Evolutionary conservation across 1,140 invertebrate genomes (phyloP), one percentile per base, ranked within the genome.

Genomic region (Capitella teleta): DNA sequence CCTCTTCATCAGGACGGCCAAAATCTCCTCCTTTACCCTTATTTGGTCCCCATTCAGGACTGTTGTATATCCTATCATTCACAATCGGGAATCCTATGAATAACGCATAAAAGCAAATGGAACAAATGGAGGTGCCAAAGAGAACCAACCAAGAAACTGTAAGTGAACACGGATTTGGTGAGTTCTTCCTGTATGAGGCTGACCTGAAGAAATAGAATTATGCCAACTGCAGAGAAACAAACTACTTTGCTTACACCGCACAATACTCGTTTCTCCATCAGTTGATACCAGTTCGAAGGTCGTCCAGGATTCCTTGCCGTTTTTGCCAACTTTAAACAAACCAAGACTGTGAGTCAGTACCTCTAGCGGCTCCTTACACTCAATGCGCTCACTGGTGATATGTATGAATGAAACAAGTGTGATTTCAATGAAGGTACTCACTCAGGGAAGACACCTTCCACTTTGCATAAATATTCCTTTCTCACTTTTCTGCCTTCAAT

Each of bases 91-190:
- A 88, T 47, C 92, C 85, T 87, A 66, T 36, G 52, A 53, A 40
- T 21, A 40, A 40, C 36, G 3, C 21, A 6, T 40, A 16, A 18
- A 40, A 6, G 25, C 2, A 16, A 40, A 2, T 16, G 10, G 16
- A 12, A 40, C 38, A 38, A 6, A 21, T 12, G 4, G 6, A 5
- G 23, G 23, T 38, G 14, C 1, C 4, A 38, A 5, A 21, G 16
- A 38, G 5, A 18, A 38, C 4, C 16, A 38, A 86, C 86, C 94
- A 57, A 98, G 77, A 73, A 87, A 98, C 68, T 98, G 95, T 30
- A 98, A 79, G 74, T 98, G 95, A n/a, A 98, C 91, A 52, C 95
- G 78, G 54, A 98, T 98, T 73, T 98, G 95, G 73, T 98, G 95
- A 82, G 97, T 98, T 53, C 95, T 76, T 0, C 95, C 95, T 1